Evolutionary conservation across 2,888 invertebrate genomes (phyloP), one percentile per base, ranked within the genome.

Genomic region (Colletes collaris): DNA sequence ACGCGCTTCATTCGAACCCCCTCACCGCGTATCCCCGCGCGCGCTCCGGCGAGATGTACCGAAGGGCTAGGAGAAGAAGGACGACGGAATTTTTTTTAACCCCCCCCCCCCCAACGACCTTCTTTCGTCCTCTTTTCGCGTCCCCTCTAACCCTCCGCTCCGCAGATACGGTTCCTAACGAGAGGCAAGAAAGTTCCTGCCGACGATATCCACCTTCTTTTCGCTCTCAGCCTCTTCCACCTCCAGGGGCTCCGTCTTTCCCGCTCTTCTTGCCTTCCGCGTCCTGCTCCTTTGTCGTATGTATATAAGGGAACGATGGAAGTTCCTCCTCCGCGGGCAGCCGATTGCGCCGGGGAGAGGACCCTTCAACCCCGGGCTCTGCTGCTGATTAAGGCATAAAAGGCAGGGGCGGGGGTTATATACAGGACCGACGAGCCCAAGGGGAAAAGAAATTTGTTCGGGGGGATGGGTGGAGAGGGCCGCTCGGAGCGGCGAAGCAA

Each of bases 301-400:
- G 67, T 82, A 68, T 80, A 64, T 80, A 83, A 67, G 65, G 73
- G 76, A 46, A 53, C 68, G 75, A 76, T 80, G 77, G 79, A 75
- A 79, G 77, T 83, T 82, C 60, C 77, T 78, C 44, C 8, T 8
- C 44, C 58, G 77, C 74, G 85, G 86, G 83, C 84, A 84, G 84
- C 44, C 78, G 81, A 76, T 85, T 78, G 77, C 81, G 79, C 58
- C 79, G 70, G 82, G 74, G 79, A 82, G 77, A 82, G 79, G 81
- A 76, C 86, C 86, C 86, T 84, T 87, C 80, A 81, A 85, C 78
- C 44, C 81, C 76, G 66, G 67, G 62, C 69, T 79, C 56, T 52
- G 79, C 81, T 78, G 84, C 87, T 86, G 86, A 86, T 86, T 86
- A 86, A 86, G 87, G 87, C 82, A 86, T 86, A 87, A 86, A 86